phyloP scores from a whole-genome alignment of 2,888 invertebrate genomes.

The Calliopum simillimum region DNA sequence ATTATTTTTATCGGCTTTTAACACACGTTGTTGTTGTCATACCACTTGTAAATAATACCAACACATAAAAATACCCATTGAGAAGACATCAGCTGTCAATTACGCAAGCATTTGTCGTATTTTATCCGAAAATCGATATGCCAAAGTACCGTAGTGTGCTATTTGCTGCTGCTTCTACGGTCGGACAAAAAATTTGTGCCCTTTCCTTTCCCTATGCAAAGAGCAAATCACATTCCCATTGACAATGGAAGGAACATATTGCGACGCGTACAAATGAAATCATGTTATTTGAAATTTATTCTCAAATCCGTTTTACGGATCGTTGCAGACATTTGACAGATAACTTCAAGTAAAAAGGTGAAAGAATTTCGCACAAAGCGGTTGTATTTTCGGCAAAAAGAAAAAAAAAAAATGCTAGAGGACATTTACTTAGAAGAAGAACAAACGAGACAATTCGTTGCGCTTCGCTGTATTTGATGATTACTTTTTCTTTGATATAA shows the following conservation, averaged over 20 bases:
- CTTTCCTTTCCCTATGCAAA: conserved; percentile 14
- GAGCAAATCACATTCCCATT: conserved; percentile 21
- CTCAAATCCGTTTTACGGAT: conserved; percentile 16
- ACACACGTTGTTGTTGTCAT: too few relatives aligned
- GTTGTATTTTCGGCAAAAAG: too few relatives aligned
- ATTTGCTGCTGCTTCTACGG: not conserved
- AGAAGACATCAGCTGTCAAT: conserved; percentile 34
- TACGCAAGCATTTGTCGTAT: conserved; percentile 23
- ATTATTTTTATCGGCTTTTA: too few relatives aligned
- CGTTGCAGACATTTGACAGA: conserved; percentile 15
- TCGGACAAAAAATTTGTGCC: not conserved
- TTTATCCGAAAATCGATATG: conserved; percentile 19
- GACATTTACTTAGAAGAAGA: too few relatives aligned
- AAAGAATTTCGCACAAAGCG: not conserved
- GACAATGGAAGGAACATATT: conserved; percentile 22
- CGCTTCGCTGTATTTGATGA: conserved; percentile 10
- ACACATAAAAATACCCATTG: not conserved
- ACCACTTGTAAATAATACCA: too few relatives aligned
- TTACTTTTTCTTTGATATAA: not conserved
- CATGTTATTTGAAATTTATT: conserved; percentile 16
- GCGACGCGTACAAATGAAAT: conserved; percentile 27
- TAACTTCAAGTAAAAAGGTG: not conserved
- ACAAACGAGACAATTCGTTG: conserved; percentile 16
- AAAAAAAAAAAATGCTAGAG: too few relatives aligned
- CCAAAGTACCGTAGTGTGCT: not conserved